A percentile compares a stretch with the other conserved stretches of the same genome.
These are phyloP conservation scores for Criorhina ranunculi DNA, from an alignment of 2,888 invertebrate genomes.

Conservation along the genomic window DNA sequence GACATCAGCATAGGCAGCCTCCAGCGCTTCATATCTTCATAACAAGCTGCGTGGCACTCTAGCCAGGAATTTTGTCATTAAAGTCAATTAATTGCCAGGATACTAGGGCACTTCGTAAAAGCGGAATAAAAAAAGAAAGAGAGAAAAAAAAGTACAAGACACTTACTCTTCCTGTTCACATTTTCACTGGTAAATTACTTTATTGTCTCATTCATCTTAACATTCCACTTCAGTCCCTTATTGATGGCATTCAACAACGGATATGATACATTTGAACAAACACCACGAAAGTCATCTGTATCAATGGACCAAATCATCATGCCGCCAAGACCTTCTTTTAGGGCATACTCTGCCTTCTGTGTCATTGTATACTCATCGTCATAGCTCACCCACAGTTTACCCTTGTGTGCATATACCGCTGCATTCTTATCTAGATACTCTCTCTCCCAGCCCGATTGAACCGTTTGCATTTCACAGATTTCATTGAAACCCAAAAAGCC, in stretches of 20 bases:
- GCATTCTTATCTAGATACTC: conserved; percentile 79
- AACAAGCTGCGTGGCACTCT: too few species aligned
- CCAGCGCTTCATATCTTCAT: too few species aligned
- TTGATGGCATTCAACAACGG: conserved; percentile 83
- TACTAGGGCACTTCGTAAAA: too few species aligned
- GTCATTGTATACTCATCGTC: conserved; percentile 82
- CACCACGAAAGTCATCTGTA: conserved; percentile 85
- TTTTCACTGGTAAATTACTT: neutral
- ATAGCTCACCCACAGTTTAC: conserved; percentile 84
- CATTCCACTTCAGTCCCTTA: conserved; percentile 51
- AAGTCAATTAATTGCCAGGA: too few species aligned
- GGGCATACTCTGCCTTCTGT: conserved; percentile 82
- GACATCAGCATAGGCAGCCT: too few species aligned
- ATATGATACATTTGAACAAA: conserved; percentile 81
- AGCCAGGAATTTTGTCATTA: too few species aligned
- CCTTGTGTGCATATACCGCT: conserved; percentile 82
- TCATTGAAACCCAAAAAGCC: conserved; percentile 79
- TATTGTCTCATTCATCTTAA: neutral
- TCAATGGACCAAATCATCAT: conserved; percentile 86
- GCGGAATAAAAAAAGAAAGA: too few species aligned
- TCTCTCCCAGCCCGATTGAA: conserved; percentile 79
- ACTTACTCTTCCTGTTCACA: neutral
- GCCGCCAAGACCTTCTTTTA: conserved; percentile 84
- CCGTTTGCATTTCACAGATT: conserved; percentile 77
- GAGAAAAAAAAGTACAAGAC: too few species aligned